Base-by-base conservation (phyloP, 2,797 vertebrate species). In the Pelochelys cantorii region DNA sequence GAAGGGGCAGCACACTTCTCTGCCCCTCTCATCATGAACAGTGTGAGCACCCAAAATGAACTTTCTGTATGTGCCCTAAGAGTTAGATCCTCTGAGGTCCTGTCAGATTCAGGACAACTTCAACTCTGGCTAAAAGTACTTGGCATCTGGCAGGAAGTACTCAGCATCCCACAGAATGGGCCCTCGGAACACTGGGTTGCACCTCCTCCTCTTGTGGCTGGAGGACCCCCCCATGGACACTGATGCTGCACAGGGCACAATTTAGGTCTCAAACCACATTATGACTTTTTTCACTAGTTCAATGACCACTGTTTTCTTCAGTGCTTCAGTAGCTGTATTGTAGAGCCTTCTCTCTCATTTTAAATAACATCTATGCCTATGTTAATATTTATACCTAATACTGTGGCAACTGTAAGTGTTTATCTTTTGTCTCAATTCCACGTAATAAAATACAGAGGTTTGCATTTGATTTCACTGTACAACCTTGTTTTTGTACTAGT, bases 381-480 rank as follows among this genome's bases (percentile, higher is more conserved):
- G 93, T 92, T 93, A 90, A 92, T 92, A 84, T 87, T 88, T 92
- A 88, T 92, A 93, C 94, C 93, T 92, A 75, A 79, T 94, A 37
- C 82, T 87, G 85, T 96, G 86, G 80, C 90, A 94, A 85, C 74
- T 90, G 94, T 93, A 91, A 88, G 56, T 71, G 37, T 87, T 53
- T 91, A 86, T 90, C 14, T 53, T 95, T 95, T 95, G 78, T 96
- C 92, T 96, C 75, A 79, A 88, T 94, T 94, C 93, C 74, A 80
- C 85, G 78, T 88, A 95, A 95, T 94, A 94, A 94, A 96, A 93
- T 79, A 17, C 84, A 89, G 80, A 94, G 7, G 18, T 95, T 96
- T 96, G 88, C 93, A 86, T 96, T 96, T 93, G 93, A 96, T 95
- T 93, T 93, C 7, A 4, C 90, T 94, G 84, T 81, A 68, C 75